Evolutionary conservation across 2,797 vertebrate genomes (phyloP), one percentile per base, ranked within the genome.

Genomic region (Chiroxiphia lanceolata): DNA sequence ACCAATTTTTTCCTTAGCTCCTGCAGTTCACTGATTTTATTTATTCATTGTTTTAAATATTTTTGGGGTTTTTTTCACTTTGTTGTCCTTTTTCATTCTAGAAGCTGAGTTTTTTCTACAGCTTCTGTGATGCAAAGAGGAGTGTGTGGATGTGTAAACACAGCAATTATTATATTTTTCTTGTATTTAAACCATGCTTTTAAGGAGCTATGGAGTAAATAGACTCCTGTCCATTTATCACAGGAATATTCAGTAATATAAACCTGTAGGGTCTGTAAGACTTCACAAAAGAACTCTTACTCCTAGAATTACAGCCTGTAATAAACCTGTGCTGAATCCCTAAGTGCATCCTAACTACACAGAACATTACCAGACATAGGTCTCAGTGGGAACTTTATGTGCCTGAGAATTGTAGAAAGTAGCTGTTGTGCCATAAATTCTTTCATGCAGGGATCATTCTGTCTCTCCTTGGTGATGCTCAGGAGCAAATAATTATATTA

Each of bases 401-500:
- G 67, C 72, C 53, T 87, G 74, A 87, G 81, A 91, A 80, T 48
- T 57, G 26, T 56, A 76, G 64, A 85, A 93, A 87, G 45, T 95
- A 87, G 83, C 88, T 92, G 38, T 83, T 89, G 65, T 87, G 80
- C 50, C 71, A 93, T 85, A 95, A 95, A 96, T 95, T 95, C 83
- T 80, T 93, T 89, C 81, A 75, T 54, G 75, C 71, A 87, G 90
- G 75, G 75, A 90, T 92, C 53, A 29, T 93, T 94, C 75, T 53
- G 9, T 68, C 75, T 89, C 81, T 90, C 74, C 60, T 94, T 95
- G 64, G 42, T 95, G 91, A 64, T 75, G 76, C 47, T 94, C 68
- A 92, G 75, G 81, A 96, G 50, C 71, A 93, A 94, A 92, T 93
- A 95, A 94, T 96, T 93, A 65, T 80, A 75, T 95, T 92, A 94